Percentiles rank a stretch among this genome's conserved stretches.
Conservation (phyloP, 2,888 invertebrate genomes). For the Philonicus albiceps region DNA sequence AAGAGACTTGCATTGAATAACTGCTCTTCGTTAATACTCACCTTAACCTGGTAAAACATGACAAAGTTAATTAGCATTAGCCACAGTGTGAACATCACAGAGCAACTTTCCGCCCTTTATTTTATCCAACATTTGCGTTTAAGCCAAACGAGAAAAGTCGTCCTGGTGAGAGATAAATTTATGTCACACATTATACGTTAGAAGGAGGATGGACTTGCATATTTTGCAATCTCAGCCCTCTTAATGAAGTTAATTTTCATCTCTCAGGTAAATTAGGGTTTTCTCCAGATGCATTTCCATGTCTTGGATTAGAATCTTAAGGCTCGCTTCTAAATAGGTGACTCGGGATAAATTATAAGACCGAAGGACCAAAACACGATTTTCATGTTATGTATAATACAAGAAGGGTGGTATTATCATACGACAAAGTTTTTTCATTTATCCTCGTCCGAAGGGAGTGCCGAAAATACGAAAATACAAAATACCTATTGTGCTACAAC, state of each 20-base stretch:
- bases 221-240: not conserved
- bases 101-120: not conserved
- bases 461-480: not conserved
- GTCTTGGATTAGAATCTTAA: not conserved
- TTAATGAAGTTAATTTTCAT: not conserved
- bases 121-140: not conserved
- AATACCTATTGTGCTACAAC: not conserved
- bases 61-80: not conserved
- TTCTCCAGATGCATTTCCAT: not conserved
- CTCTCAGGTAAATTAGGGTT: not conserved
- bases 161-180: not conserved
- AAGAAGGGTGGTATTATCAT: not conserved
- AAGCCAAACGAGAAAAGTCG: not conserved
- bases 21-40: not conserved
- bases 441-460: conserved; percentile 4
- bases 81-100: not conserved
- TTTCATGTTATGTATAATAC: not conserved
- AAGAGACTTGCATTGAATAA: not conserved
- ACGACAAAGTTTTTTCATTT: conserved; percentile 38
- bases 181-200: not conserved
- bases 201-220: not conserved
- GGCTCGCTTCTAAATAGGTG: not conserved
- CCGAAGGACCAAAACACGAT: not conserved
- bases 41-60: not conserved
- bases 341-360: not conserved